Evolutionary conservation across 2,797 vertebrate species (phyloP), one percentile per base, ranked within the genome.

Genomic region (Halcyon leucocephala): DNA sequence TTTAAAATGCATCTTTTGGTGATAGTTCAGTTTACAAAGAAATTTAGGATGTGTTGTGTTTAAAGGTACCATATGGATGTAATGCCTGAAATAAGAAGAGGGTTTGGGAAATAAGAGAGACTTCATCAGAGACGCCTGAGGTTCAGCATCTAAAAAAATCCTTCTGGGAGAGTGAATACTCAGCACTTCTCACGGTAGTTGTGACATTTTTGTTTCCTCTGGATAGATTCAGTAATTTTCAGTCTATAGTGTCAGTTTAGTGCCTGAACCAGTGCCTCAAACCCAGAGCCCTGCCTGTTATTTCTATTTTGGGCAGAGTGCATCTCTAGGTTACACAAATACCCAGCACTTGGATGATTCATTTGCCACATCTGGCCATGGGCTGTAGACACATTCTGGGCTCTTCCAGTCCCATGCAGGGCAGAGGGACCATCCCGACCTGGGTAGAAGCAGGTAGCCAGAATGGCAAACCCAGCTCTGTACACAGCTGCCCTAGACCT

Each of bases 341-440:
- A 44, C 6, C 25, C 69, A 44, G 18, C 46, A 35, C 17, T 7
- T 31, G 28, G 14, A 33, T 71, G 18, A 54, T 13, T 28, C 6
- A 5, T 91, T 70, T 70, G 37, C n/a, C 31, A 21, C 39, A 22
- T 44, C 19, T 7, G 5, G 19, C 41, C 21, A 3, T 52, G 66
- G 51, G 61, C 42, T 62, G 25, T 16, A 58, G 62, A 15, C 22
- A 15, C 1, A 2, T 1, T 1, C 26, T 61, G 8, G 13, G n/a
- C 12, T 33, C n/a, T 33, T 58, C n/a, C n/a, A 58, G 55, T 35
- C 55, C 55, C 22, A 15, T 33, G 55, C 8, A 33, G 22, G n/a
- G 55, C n/a, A 58, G 55, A 35, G n/a, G n/a, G 35, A 14, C 14
- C 55, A 35, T 35, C 55, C n/a, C 4, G 11, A 24, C n/a, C 55